These are phyloP conservation scores for Pseudopleuronectes americanus DNA, from an alignment of 2,797 vertebrate genomes.

Conservation along the genomic window DNA sequence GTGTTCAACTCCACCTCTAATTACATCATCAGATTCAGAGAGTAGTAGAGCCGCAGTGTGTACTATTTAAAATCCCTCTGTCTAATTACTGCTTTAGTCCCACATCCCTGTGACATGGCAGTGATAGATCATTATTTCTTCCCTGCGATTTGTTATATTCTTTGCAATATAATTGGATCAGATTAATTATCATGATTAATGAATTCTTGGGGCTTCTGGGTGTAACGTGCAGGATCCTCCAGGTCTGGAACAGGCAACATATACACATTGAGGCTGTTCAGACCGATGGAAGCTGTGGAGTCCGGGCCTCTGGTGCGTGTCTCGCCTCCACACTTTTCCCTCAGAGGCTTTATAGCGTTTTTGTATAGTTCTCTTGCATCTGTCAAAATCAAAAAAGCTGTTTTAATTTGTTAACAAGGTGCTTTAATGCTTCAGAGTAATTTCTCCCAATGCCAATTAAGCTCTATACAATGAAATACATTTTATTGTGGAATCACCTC, in stretches of 20 bases:
- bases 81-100: conserved; percentile 99
- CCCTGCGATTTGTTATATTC: conserved; percentile 99
- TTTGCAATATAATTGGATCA: conserved; percentile 99
- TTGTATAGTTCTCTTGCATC: background rate
- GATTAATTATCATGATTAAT: conserved; percentile 99
- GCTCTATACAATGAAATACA: background rate
- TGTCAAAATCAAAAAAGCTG: background rate
- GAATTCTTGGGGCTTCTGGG: conserved; percentile 89
- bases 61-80: conserved; percentile 91
- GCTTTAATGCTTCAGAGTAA: too few relatives aligned
- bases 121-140: conserved; percentile 99
- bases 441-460: too few relatives aligned
- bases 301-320: conserved; percentile 72
- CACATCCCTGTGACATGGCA: conserved; percentile 93
- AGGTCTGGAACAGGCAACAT: conserved; percentile 88
- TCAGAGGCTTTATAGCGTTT: conserved; percentile 1
- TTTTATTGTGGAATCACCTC: background rate
- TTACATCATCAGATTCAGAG: conserved; percentile 94
- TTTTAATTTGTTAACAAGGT: background rate
- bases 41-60: conserved; percentile 86
- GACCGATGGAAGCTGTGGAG: conserved; percentile 81
- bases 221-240: conserved; percentile 90
- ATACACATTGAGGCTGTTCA: conserved; percentile 89
- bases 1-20: conserved; percentile 89
- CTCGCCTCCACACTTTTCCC: conserved; percentile 58